Evolutionary conservation across 2,113 vertebrate species (phyloP), one percentile per base, ranked within the genome.

Genomic region (Syngnathus typhle): DNA sequence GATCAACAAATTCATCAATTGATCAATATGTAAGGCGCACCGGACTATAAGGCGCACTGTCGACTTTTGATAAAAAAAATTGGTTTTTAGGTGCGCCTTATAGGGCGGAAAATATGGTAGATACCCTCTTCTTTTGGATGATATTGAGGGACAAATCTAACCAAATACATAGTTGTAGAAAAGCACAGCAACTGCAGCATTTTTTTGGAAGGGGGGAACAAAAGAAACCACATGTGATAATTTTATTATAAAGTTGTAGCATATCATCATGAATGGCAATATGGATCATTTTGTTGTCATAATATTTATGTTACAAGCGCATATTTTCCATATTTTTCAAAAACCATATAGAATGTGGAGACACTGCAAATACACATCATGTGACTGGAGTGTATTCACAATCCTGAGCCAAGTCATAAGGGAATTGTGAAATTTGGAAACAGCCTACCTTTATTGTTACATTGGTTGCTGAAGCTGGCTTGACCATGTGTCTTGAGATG

Each of bases 401-500:
- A 61, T 61, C 4, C 4, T 19, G 18, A 60, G 5, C 27, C 39
- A 43, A 44, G 60, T 43, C 60, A 47, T 23, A 12, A 54, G 64
- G 21, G 12, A 37, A 56, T 65, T 38, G 32, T 12, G 6, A 65
- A 27, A 32, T 51, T 21, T 21, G 65, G 4, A 47, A 60, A 44
- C 37, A 56, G 75, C 89, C 82, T 93, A 94, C 96, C 95, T 95
- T 98, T 97, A 89, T 96, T 97, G 90, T 96, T 96, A 90, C 95
- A 99, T 67, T 82, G 76, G 58, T 91, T 94, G 89, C 91, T 98
- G 91, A 96, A 99, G 90, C 93, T 93, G 89, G 94, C 92, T 86
- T 98, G 96, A 73, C 95, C 95, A 32, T 99, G 96, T 46, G 96
- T 99, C 93, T 99, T 98, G 87, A 99, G 92, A 91, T 99, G 96